Base-by-base conservation (phyloP, 2,113 vertebrate genomes). In the Panthera leo region DNA sequence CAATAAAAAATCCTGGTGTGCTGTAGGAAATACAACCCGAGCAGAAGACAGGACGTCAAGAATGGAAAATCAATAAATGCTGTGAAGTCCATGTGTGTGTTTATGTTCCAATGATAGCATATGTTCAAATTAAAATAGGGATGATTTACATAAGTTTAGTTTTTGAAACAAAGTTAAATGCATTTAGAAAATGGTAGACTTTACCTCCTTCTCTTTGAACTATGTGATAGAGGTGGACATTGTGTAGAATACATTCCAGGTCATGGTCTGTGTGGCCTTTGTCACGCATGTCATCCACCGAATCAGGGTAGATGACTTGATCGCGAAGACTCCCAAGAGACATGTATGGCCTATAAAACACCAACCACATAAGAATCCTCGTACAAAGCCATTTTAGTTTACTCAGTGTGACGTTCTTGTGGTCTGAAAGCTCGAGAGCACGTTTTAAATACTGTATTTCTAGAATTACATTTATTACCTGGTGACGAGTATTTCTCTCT, bases 271-370 rank as follows among this genome's bases (percentile, higher is more conserved):
- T 98, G 94, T 99, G 99, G 75, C 99, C 99, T 96, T 99, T 99
- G 45, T 98, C 98, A 2, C 98, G 98, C 99, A 99, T 99, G 98
- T 99, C 99, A 89, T 99, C 99, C 98, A 99, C 98, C 0, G 99
- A 99, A 98, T 99, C 99, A 1, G 99, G 99, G 98, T 99, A 99
- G 98, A 99, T 99, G 71, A 99, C 99, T 98, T 99, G 99, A 98
- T 99, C 99, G 34, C 99, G 99, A 63, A 99, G 99, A 0, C 99
- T 99, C 95, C 99, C 99, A 87, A 99, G 98, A 63, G 99, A 99
- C 99, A 99, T 99, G 95, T 99, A 99, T 7, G 99, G 99, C 98
- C 99, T 99, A 97, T 70, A 89, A 98, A 97, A 96, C 15, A 94
- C 84, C 93, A 96, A 45, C 27, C 58, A 96, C 95, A 98, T 0